These are phyloP conservation scores for Nephrotoma guestfalica DNA, from an alignment of 2,888 invertebrate genomes.

Conservation along the genomic window DNA sequence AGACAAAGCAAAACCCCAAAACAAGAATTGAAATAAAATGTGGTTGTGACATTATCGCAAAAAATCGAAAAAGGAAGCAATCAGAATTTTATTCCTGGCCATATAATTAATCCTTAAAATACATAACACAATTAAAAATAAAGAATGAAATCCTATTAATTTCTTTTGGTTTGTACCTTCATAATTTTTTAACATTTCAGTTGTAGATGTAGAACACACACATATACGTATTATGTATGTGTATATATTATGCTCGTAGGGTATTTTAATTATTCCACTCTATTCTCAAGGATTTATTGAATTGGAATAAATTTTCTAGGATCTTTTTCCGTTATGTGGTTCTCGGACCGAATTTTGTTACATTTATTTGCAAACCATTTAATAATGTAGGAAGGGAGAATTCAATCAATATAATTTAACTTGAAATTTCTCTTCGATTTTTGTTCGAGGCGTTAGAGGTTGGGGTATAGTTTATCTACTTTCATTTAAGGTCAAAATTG, in stretches of 20 bases:
- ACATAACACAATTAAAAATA: not conserved
- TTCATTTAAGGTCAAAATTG: too few relatives aligned
- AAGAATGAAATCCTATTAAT: not conserved
- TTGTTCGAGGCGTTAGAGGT: too few relatives aligned
- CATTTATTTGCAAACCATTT: not conserved
- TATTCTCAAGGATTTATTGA: not conserved
- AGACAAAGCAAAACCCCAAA: not conserved
- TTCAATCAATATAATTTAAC: too few relatives aligned
- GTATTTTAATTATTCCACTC: not conserved
- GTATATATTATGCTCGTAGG: not conserved
- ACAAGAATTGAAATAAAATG: not conserved
- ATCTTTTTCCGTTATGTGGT: not conserved
- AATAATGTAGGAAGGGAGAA: too few relatives aligned
- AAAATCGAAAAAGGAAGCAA: not conserved
- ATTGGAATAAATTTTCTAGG: not conserved
- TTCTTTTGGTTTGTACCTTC: not conserved
- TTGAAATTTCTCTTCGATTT: too few relatives aligned
- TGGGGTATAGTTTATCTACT: too few relatives aligned
- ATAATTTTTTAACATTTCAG: not conserved
- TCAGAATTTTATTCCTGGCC: not conserved
- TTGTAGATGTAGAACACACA: not conserved
- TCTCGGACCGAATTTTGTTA: not conserved
- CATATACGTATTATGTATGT: not conserved
- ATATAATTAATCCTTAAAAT: not conserved
- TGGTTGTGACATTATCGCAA: not conserved